phyloP scores from a whole-genome alignment of 92 coral and sea anemone genomes.

The Phenganax stokvisi region DNA sequence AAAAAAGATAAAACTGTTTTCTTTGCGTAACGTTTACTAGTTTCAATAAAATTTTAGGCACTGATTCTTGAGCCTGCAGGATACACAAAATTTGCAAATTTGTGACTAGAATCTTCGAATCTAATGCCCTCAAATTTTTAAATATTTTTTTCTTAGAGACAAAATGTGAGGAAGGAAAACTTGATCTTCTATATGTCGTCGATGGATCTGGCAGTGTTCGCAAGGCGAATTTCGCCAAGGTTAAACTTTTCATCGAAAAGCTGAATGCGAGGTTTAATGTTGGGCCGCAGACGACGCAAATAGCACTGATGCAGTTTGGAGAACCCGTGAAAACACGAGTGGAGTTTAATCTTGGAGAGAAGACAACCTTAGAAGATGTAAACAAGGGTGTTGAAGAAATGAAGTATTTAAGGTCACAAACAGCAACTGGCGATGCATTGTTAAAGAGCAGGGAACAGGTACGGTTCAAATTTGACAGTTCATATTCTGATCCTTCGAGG shows the following conservation, averaged over 20 bases:
- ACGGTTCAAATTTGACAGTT: not conserved
- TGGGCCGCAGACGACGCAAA: constrained; percentile 9
- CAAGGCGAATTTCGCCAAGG: constrained; percentile 12
- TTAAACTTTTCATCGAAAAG: constrained; percentile 14
- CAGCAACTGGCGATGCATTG: constrained; percentile 30
- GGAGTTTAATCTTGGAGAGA: not conserved
- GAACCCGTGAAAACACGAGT: too few relatives aligned
- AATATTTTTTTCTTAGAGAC: not conserved
- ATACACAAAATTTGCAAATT: too few relatives aligned
- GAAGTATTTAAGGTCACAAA: constrained; percentile 10
- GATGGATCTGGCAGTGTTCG: constrained; percentile 36
- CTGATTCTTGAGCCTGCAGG: too few relatives aligned
- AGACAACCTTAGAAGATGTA: constrained; percentile 1
- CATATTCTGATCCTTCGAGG: too few relatives aligned
- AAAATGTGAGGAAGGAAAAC: not conserved
- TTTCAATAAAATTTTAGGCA: too few relatives aligned
- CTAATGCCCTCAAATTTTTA: not conserved
- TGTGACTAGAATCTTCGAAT: not conserved
- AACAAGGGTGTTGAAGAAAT: constrained; percentile 16
- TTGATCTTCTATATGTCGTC: constrained; percentile 17
- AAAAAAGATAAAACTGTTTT: too few relatives aligned
- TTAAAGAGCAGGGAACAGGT: constrained; percentile 22
- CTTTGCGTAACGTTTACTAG: too few relatives aligned
- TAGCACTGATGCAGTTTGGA: too few relatives aligned
- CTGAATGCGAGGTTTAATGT: constrained; percentile 19